Percentiles rank a stretch among this genome's conserved stretches.
Evolutionary conservation across 2,113 vertebrate species (phyloP).

Genomic region (Centrocercus urophasianus): DNA sequence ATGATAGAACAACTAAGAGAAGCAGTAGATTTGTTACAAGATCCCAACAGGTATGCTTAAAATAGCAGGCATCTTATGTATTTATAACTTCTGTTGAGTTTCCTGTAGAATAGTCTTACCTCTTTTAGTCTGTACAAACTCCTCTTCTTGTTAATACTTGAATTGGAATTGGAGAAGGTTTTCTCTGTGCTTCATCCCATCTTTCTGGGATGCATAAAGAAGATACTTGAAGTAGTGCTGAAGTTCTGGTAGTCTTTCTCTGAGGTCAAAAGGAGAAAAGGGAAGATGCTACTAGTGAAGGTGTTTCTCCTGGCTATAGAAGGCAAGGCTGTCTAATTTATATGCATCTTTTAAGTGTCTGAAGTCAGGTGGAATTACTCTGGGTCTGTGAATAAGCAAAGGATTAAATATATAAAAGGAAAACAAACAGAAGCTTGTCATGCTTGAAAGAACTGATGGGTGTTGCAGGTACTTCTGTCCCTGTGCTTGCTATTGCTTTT

Average conservation of each 20-base stretch:
- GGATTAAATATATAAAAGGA: neutral
- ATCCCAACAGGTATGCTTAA: conserved; percentile 82
- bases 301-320: neutral
- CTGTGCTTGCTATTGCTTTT: conserved; percentile 49
- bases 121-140: neutral
- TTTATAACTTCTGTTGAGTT: neutral
- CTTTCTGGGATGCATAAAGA: neutral
- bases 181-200: neutral
- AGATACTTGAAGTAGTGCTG: neutral
- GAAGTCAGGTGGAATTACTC: neutral
- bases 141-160: neutral
- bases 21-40: conserved; percentile 89
- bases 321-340: neutral
- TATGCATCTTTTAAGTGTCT: neutral
- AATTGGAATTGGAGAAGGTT: neutral
- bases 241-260: neutral
- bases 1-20: conserved; percentile 91
- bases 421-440: neutral
- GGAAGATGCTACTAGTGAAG: neutral
- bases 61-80: neutral
- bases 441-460: neutral
- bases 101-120: neutral
- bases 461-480: neutral
- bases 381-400: neutral
- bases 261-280: neutral